Evolutionary conservation across 2,797 vertebrate genomes (phyloP), one percentile per base, ranked within the genome.

Genomic region (Enteromius thamalakanensis): DNA sequence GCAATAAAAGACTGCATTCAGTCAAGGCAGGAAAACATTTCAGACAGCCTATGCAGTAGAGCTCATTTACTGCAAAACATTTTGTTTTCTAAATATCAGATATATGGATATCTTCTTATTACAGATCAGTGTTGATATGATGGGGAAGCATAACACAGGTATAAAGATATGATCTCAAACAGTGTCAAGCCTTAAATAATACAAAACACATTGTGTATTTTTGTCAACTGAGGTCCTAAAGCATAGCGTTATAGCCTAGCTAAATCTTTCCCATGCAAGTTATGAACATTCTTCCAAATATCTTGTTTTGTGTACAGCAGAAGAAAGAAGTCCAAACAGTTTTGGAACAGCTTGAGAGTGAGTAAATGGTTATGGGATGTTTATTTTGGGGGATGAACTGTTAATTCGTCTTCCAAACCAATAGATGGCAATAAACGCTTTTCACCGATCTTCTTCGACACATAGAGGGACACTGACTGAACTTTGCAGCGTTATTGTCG

Each of bases 1-100:
- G 14, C 47, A 83, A 55, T 40, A 42, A 65, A 88, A 82, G 76
- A 84, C 76, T 81, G 80, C 83, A 82, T 74, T 80, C 64, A 69
- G 51, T 11, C 49, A 53, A 76, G 64, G 11, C 64, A 76, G 29
- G 32, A 37, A 78, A 80, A 82, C 82, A 37, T 47, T 32, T 67
- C 14, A 75, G 32, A 32, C 29, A 37, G 42, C 5, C 71, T 19
- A 29, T 60, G 34, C 60, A 15, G 2, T 17, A 7, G 26, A 62
- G 64, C 68, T 6, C 0, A 51, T 53, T 74, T 53, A 74, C 19
- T 32, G 4, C 19, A 71, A 71, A 49, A 29, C 68, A 47, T 14
- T n/a, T n/a, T n/a, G n/a, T n/a, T n/a, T n/a, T n/a, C 2, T 21
- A 17, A 32, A 51, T 51, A 72, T 32, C 3, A 53, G 26, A 49